Evolutionary conservation across 2,797 vertebrate species (phyloP).

Genomic region (Characodon lateralis): DNA sequence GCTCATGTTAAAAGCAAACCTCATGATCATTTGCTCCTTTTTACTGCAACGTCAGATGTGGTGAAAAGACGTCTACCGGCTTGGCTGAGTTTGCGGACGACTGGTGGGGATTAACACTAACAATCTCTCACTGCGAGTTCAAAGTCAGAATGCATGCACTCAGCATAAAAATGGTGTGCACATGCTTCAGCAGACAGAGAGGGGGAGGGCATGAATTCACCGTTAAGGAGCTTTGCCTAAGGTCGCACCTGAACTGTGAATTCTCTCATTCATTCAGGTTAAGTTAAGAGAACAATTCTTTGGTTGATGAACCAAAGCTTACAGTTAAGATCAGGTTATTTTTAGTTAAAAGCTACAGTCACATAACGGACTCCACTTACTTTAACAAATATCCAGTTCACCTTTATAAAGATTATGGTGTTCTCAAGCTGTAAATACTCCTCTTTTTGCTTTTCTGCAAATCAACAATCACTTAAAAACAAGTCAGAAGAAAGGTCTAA

Average conservation of each 20-base stretch:
- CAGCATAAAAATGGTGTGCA: constrained; percentile 63
- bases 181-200: constrained; percentile 32
- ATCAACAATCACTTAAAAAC: neutral
- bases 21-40: constrained; percentile 14
- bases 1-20: constrained; percentile 6
- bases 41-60: constrained; percentile 11
- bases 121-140: constrained; percentile 38
- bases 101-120: constrained; percentile 40
- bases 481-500: neutral
- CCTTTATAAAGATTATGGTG: neutral
- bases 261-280: neutral
- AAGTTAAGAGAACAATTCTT: neutral
- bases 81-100: constrained; percentile 28
- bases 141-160: constrained; percentile 55
- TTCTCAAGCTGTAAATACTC: constrained; percentile 2
- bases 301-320: neutral
- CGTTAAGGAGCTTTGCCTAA: constrained; percentile 26
- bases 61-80: constrained; percentile 40
- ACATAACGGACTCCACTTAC: neutral
- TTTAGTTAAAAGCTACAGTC: neutral
- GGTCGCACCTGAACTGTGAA: constrained; percentile 25
- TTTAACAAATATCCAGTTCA: neutral
- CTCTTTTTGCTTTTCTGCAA: constrained; percentile 1
- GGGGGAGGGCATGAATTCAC: constrained; percentile 40
- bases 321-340: neutral